phyloP scores from a whole-genome alignment of 2,113 vertebrate species.

The Erpornis zantholeuca region DNA sequence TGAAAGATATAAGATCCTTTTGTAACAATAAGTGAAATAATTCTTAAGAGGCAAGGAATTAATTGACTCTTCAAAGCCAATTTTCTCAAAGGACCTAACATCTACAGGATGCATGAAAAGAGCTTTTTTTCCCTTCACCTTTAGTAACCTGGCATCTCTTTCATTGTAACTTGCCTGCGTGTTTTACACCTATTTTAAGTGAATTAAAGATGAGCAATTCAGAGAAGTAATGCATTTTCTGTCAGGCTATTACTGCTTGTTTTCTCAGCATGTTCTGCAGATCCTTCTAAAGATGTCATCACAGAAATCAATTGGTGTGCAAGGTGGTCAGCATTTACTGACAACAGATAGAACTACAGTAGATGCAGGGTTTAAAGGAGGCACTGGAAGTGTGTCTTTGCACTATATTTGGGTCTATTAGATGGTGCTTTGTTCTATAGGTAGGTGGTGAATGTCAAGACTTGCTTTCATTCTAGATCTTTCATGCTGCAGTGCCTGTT shows the following conservation, averaged over 20 bases:
- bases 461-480: neutral
- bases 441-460: neutral
- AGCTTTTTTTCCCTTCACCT: neutral
- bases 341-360: neutral
- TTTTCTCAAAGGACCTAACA: constrained; percentile 11
- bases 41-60: neutral
- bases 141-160: neutral
- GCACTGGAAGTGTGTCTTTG: neutral
- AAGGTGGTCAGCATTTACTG: neutral
- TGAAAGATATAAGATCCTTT: neutral
- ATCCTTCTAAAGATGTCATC: neutral
- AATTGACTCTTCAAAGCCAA: constrained; percentile 3
- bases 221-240: neutral
- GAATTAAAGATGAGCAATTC: constrained; percentile 20
- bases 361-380: neutral
- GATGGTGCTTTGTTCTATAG: neutral
- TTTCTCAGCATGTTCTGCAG: neutral
- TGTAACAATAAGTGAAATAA: neutral
- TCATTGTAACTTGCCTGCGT: neutral
- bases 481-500: neutral
- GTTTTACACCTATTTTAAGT: neutral
- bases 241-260: neutral
- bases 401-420: neutral
- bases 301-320: neutral
- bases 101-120: neutral